Conservation (phyloP, 2,888 invertebrate species). For the Druceiella hillmani region DNA sequence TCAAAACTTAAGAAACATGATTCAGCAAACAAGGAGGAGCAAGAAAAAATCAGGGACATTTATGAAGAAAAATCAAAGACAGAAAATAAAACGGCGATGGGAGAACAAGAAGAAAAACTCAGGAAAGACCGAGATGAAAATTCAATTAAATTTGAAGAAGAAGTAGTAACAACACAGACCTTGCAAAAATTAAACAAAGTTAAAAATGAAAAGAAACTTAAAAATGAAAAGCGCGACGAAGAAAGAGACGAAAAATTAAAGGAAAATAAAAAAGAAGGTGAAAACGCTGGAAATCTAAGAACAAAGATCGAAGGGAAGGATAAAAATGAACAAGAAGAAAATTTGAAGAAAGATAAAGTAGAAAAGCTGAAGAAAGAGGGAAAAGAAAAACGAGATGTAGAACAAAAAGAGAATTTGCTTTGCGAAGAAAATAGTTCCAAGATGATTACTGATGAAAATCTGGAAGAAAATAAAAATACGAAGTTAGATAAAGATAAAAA, state of each 20-base stretch:
- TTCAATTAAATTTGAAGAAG: conserved; percentile 16
- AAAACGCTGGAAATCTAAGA: conserved; percentile 19
- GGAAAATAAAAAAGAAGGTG: conserved; percentile 23
- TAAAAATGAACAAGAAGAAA: conserved; percentile 19
- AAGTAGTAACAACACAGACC: conserved; percentile 20
- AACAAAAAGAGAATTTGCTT: conserved; percentile 17
- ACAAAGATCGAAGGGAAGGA: conserved; percentile 18
- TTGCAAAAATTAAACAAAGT: conserved; percentile 19
- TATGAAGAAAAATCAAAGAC: conserved; percentile 22
- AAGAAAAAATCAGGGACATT: conserved; percentile 33
- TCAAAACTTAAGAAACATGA: conserved; percentile 31
- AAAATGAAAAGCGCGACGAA: conserved; percentile 20
- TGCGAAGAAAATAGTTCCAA: conserved; percentile 9
- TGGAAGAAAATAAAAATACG: conserved; percentile 2
- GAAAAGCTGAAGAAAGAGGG: conserved; percentile 12
- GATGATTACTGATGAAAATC: conserved; percentile 8
- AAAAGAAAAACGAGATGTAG: conserved; percentile 19
- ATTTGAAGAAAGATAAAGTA: conserved; percentile 12
- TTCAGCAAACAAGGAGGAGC: conserved; percentile 31
- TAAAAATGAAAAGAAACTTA: conserved; percentile 17
- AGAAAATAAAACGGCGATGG: conserved; percentile 21
- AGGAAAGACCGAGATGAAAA: conserved; percentile 17
- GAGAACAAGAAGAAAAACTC: conserved; percentile 19
- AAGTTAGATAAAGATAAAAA: neutral
- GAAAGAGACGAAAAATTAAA: conserved; percentile 16